Evolutionary conservation across 2,797 vertebrate genomes (phyloP).

Genomic region (Botia kubotai): DNA sequence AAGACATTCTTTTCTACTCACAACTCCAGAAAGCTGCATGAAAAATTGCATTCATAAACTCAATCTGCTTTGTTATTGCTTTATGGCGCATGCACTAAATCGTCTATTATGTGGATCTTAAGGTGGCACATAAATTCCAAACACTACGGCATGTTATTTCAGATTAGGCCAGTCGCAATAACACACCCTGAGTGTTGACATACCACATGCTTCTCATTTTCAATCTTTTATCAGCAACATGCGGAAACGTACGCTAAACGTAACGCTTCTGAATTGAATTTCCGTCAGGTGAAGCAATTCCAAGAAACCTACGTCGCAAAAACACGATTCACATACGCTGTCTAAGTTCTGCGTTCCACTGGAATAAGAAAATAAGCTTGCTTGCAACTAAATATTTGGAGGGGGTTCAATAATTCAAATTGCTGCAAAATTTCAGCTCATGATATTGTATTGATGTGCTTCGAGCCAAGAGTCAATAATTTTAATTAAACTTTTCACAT

Average conservation of each 20-base stretch:
- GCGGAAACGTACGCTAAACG: neutral
- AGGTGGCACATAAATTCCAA: slow-evolving; percentile 49
- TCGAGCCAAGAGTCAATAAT: neutral
- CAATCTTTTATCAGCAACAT: slow-evolving; percentile 42
- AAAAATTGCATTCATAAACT: slow-evolving; percentile 52
- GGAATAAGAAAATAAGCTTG: neutral
- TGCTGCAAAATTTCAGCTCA: neutral
- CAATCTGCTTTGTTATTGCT: slow-evolving; percentile 48
- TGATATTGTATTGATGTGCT: neutral
- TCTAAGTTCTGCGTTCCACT: neutral
- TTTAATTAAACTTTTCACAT: neutral
- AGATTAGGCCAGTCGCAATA: slow-evolving; percentile 18
- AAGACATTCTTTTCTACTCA: slow-evolving; percentile 16
- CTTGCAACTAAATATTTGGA: neutral
- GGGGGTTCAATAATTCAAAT: neutral
- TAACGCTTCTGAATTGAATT: slow-evolving; percentile 18
- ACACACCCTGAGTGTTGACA: slow-evolving; percentile 21
- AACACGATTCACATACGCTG: neutral
- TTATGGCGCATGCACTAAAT: slow-evolving; percentile 35
- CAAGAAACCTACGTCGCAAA: neutral
- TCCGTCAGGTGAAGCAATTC: slow-evolving; percentile 10
- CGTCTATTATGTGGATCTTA: slow-evolving; percentile 44
- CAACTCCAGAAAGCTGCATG: slow-evolving; percentile 32
- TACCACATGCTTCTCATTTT: slow-evolving; percentile 41
- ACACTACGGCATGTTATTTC: slow-evolving; percentile 42